Evolutionary conservation across 2,888 invertebrate species (phyloP), one percentile per base, ranked within the genome.

Genomic region (Sarcophaga variegata): DNA sequence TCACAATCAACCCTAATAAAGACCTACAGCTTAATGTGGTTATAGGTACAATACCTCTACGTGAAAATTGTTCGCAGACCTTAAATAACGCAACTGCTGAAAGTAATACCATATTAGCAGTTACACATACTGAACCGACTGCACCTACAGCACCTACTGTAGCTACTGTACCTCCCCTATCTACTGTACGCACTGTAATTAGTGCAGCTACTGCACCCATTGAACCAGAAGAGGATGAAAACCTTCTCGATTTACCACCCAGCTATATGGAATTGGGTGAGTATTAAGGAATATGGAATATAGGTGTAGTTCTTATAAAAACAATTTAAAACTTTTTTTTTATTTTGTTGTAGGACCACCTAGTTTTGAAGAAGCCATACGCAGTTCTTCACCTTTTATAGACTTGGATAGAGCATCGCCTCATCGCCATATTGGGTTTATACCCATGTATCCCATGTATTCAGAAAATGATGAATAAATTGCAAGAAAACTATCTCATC

Each of bases 31-130:
- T 37, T 37, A 37, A 37, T 37, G 37, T 90, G n/a, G 78, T 82
- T 3, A 89, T 90, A 54, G 90, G 90, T 10, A 89, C 89, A 8
- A 83, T 88, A 45, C 90, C 90, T 0, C 2, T 90, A 8, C 66
- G 72, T 25, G 88, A 87, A 6, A 89, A 87, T 69, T 37, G 1
- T 37, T 1, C 2, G 37, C 0, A 37, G 37, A 37, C 10, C 8
- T 37, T 2, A 37, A 37, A 37, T 2, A 27, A 1, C 6, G 37
- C 1, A 37, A 37, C 37, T 37, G 37, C 37, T 37, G 37, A 37
- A 37, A 37, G 8, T 37, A 37, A 37, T 8, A 37, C 37, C 8
- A 8, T 37, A 37, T 10, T 37, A 37, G 8, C 37, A 37, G 2
- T 37, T 37, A 37, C 37, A 37, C 10, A 86, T 3, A 86, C 88